Evolutionary conservation across 2,797 vertebrate genomes (phyloP).

Genomic region (Sebastiscus tertius): DNA sequence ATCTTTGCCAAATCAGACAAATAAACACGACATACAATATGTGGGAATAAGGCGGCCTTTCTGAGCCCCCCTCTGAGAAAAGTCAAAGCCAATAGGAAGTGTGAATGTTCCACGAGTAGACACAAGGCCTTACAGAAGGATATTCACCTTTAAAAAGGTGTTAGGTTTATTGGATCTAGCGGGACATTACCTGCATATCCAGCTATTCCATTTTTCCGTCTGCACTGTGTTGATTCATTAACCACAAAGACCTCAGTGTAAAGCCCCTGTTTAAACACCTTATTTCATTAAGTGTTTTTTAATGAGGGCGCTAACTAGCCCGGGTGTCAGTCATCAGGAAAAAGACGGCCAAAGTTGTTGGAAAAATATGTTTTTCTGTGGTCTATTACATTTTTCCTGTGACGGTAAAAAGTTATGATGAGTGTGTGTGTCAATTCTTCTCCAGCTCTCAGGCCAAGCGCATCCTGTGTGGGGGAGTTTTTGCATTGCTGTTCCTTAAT

Average conservation of each 20-base stretch:
- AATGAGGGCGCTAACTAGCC: conserved; percentile 73
- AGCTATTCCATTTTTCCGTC: conserved; percentile 73
- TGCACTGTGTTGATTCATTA: conserved; percentile 67
- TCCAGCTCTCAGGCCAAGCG: conserved; percentile 27
- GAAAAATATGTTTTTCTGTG: conserved; percentile 67
- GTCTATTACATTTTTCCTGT: conserved; percentile 53
- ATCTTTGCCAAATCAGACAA: conserved; percentile 49
- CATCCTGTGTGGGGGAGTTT: conserved; percentile 46
- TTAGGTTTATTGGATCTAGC: conserved; percentile 76
- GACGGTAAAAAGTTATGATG: conserved; percentile 53
- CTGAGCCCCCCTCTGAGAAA: conserved; percentile 29
- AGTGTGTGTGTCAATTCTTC: conserved; percentile 37
- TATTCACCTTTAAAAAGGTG: conserved; percentile 75
- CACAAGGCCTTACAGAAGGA: conserved; percentile 56
- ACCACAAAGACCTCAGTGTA: conserved; percentile 78
- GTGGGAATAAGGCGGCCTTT: conserved; percentile 45
- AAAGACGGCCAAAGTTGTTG: conserved; percentile 51
- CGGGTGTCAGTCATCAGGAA: conserved; percentile 72
- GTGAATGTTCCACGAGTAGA: conserved; percentile 61
- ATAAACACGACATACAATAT: conserved; percentile 61
- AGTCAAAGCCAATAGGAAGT: conserved; percentile 66
- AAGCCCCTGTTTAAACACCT: conserved; percentile 74
- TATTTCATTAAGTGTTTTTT: conserved; percentile 79
- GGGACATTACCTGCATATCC: conserved; percentile 74
- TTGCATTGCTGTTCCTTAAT: conserved; percentile 18